These are phyloP conservation scores for Sinocyclocheilus grahami DNA, from an alignment of 2,113 vertebrate genomes.

Conservation along the genomic window DNA sequence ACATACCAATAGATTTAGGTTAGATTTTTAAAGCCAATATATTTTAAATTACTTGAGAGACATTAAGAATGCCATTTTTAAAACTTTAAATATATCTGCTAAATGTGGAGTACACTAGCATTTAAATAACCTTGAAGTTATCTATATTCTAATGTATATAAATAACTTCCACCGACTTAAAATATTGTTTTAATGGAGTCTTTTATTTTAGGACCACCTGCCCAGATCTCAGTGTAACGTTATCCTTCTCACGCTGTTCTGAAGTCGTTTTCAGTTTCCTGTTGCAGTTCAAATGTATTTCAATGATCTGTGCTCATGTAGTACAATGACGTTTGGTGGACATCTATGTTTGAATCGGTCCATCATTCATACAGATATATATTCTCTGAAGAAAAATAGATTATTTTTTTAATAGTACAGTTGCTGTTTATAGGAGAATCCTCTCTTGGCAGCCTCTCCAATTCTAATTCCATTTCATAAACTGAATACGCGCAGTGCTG, in stretches of 20 bases:
- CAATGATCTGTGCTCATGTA: not conserved
- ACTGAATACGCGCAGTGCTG: slow-evolving; percentile 24
- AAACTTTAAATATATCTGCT: not conserved
- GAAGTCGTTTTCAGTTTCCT: not conserved
- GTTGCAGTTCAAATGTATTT: slow-evolving; percentile 6
- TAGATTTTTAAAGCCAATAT: not conserved
- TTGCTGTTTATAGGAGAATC: slow-evolving; percentile 54
- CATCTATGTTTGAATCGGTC: slow-evolving; percentile 20
- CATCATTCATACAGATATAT: slow-evolving; percentile 8
- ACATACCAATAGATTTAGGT: not conserved
- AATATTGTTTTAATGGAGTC: not conserved
- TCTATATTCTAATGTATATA: not conserved
- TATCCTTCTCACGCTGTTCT: not conserved
- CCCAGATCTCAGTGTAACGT: not conserved
- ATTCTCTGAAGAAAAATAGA: not conserved
- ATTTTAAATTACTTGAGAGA: not conserved
- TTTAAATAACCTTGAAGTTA: not conserved
- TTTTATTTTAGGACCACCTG: not conserved
- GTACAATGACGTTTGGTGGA: not conserved
- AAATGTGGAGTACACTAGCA: not conserved
- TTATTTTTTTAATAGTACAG: slow-evolving; percentile 34
- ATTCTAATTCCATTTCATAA: slow-evolving; percentile 56
- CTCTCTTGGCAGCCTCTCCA: slow-evolving; percentile 65
- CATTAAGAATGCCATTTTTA: not conserved
- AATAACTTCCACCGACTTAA: not conserved